Percentiles rank a stretch among this genome's conserved stretches.
phyloP scores from a whole-genome alignment of 2,888 invertebrate genomes.

The Baronia brevicornis region DNA sequence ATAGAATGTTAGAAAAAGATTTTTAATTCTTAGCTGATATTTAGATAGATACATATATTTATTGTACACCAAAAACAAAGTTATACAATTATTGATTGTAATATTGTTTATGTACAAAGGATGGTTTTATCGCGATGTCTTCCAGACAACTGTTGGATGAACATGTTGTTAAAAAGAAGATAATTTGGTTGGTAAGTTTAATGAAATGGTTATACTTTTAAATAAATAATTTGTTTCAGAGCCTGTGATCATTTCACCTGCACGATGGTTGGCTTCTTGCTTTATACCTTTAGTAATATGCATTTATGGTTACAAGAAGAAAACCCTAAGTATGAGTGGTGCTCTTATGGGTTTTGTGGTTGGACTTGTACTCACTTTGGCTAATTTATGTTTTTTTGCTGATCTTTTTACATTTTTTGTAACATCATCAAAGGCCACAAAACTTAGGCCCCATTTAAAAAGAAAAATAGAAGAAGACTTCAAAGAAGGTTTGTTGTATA shows the following conservation, averaged over 20 bases:
- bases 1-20: too few species aligned
- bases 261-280: constrained; percentile 79
- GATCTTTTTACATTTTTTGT: constrained; percentile 86
- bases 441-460: constrained; percentile 80
- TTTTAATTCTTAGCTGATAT: too few species aligned
- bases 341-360: constrained; percentile 81
- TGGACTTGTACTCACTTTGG: constrained; percentile 85
- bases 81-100: too few species aligned
- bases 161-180: too few species aligned
- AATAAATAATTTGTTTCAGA: constrained; percentile 53
- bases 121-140: too few species aligned
- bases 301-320: constrained; percentile 79
- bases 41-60: too few species aligned
- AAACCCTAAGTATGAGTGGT: constrained; percentile 82
- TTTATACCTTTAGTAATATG: constrained; percentile 79
- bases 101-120: too few species aligned
- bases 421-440: constrained; percentile 87
- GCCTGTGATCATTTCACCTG: constrained; percentile 76
- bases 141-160: too few species aligned
- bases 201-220: too few species aligned
- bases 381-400: constrained; percentile 84
- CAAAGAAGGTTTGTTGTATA: constrained; percentile 79
- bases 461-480: constrained; percentile 83
- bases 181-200: too few species aligned
- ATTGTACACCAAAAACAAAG: too few species aligned